Percentiles rank a stretch among this genome's conserved stretches.
These are phyloP conservation scores for Graptemys geographica DNA, from an alignment of 2,797 vertebrate genomes.

Conservation along the genomic window DNA sequence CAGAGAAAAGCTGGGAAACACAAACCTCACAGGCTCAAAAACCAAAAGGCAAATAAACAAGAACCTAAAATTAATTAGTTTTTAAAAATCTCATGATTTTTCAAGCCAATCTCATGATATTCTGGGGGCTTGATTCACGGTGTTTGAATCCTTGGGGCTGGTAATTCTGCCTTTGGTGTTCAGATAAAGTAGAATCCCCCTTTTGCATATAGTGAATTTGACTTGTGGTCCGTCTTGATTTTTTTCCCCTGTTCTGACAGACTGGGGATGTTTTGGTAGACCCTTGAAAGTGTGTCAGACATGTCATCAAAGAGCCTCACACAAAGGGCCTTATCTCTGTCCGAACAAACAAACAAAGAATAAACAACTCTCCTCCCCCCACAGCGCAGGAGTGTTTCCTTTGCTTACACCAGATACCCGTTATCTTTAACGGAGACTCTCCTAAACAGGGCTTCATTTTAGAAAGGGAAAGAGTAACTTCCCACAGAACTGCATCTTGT, in stretches of 20 bases:
- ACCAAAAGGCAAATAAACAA: background rate
- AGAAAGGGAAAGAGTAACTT: background rate
- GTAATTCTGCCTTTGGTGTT: constrained; percentile 10
- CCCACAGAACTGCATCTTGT: background rate
- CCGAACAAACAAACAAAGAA: constrained; percentile 63
- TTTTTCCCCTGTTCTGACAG: constrained; percentile 50
- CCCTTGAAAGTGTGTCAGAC: background rate
- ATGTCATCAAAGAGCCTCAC: constrained; percentile 13
- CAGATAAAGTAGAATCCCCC: background rate
- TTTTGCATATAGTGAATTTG: constrained; percentile 12
- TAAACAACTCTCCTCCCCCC: constrained; percentile 39
- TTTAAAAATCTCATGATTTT: constrained; percentile 26
- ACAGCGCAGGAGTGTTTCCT: accelerated
- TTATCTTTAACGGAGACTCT: no score
- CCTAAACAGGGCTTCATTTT: background rate
- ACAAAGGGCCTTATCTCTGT: constrained; percentile 60
- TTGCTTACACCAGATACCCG: background rate
- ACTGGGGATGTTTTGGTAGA: constrained; percentile 45
- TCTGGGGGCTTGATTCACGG: background rate
- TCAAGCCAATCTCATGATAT: background rate
- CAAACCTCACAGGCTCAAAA: background rate
- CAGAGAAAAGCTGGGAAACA: background rate
- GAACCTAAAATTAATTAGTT: accelerated
- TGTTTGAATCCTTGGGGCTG: background rate
- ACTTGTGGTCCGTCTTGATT: constrained; percentile 43